Evolutionary conservation across 2,888 invertebrate genomes (phyloP), one percentile per base, ranked within the genome.

Genomic region (Agrotis ipsilon): DNA sequence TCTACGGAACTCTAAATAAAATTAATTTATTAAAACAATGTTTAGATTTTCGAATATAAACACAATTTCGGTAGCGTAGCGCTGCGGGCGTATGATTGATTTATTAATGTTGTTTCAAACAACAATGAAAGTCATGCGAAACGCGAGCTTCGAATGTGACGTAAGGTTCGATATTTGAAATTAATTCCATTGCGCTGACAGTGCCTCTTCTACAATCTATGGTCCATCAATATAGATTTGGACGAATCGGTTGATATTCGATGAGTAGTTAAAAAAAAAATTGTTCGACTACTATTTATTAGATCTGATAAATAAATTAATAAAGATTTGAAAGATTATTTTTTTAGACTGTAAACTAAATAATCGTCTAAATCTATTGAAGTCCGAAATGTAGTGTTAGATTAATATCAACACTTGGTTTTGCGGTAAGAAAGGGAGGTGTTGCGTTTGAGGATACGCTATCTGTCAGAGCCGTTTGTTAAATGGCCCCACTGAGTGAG

Each of bases 91-190:
- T 54, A 63, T 59, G 72, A 83, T 75, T 82, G 75, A 78, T 84
- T 72, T 72, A 78, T 72, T 69, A 75, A 78, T 73, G 48, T 78
- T 78, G 68, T 70, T 82, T 27, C 18, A 54, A 78, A 75, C 52
- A 68, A 78, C 68, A 75, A 69, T 72, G 69, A 79, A 74, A 84
- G 72, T 68, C 65, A 72, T 64, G 49, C 64, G 24, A 66, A 77
- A 65, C 65, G 64, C 67, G 68, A 75, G 65, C 69, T 70, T 83
- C 43, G 14, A 43, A 45, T 55, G 49, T 82, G 79, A 68, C 61
- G 69, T 72, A 84, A 81, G 62, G 62, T 57, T 66, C 54, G 66
- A 68, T 72, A 72, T 74, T 63, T 67, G 24, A 72, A 75, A 66
- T 75, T 73, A 69, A 70, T 59, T 60, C 21, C 45, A 72, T 52